Evolutionary conservation across 1,140 invertebrate genomes (phyloP), one percentile per base, ranked within the genome.

Genomic region (Monochamus saltuarius): DNA sequence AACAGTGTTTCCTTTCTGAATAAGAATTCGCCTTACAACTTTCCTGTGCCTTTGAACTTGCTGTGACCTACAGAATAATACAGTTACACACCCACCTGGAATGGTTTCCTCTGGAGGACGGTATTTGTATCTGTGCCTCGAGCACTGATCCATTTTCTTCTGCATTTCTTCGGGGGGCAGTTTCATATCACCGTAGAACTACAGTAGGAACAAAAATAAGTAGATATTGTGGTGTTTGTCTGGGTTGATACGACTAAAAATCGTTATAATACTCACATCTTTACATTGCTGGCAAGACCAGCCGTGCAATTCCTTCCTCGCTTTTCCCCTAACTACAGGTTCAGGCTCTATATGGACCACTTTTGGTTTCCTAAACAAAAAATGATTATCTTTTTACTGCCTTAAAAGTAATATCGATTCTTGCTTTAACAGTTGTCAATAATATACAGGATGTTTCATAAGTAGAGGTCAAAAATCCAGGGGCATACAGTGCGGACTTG

Each of bases 71-170:
- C 22, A 29, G 22, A 29, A 29, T 29, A 29, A 29, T 29, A 29
- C 6, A 29, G 22, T 29, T 29, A 29, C 2, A 29, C 22, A 29
- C 22, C 22, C 22, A 60, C 64, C 64, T 22, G 56, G 38, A 11
- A 59, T 55, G 13, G 80, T 81, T 22, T 67, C 61, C 13, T 69
- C 56, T 16, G 68, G 62, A 38, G 73, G 58, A 56, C 75, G 73
- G 61, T 73, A 77, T 62, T 72, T 78, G 42, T 73, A 74, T 62
- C 75, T 72, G 53, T 83, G 81, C 38, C 75, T 74, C 7, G 81
- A 82, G 68, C 81, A 83, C 29, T 72, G 56, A 63, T 81, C 75
- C 63, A 72, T 75, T 1, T 66, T 62, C 53, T 73, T 68, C 65
- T 75, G 55, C 34, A 78, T 43, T 67, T 80, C 75, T 47, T 73